Base-by-base conservation (phyloP, 2,888 invertebrate species). In the Sesia apiformis region DNA sequence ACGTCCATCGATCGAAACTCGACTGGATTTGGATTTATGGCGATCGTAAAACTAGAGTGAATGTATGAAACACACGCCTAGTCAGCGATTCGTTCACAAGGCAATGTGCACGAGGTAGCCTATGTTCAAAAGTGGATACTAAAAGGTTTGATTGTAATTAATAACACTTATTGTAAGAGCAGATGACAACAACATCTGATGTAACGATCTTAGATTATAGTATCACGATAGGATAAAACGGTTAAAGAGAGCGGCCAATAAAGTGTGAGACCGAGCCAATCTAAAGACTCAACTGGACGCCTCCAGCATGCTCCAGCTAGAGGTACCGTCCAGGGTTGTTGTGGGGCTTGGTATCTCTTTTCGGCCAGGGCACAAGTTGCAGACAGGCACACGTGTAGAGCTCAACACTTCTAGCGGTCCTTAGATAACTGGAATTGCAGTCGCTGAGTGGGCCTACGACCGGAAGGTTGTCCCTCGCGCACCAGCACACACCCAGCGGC, bases 41-140 rank as follows among this genome's bases (percentile, higher is more conserved):
- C 7, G 23, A 8, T 49, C 50, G 51, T 55, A 55, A 55, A 55
- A 38, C 51, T 39, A 5, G 53, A 43, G 53, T 38, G 50, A 39
- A 43, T 38, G 52, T 53, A 55, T 55, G 55, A 55, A 52, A 55
- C 55, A 50, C 55, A 55, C 50, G 55, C 52, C 49, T 40, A 42
- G 52, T 55, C 56, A 56, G 54, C 56, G 7, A 50, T 7, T 38
- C 50, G 40, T 51, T 4, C 53, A 38, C 7, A 8, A 46, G 8
- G 23, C 39, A 23, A 8, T 53, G 8, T 5, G 3, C n/a, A 40
- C 0, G 49, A 40, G 46, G 23, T 23, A 23, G 23, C 23, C 23
- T 2, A 23, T 23, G 23, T 23, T 2, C 23, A 23, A 2, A 1
- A 23, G 23, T 2, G 23, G n/a, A n/a, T n/a, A n/a, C n/a, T n/a